Evolutionary conservation across 2,113 vertebrate genomes (phyloP).

Genomic region (Antigone vipio): DNA sequence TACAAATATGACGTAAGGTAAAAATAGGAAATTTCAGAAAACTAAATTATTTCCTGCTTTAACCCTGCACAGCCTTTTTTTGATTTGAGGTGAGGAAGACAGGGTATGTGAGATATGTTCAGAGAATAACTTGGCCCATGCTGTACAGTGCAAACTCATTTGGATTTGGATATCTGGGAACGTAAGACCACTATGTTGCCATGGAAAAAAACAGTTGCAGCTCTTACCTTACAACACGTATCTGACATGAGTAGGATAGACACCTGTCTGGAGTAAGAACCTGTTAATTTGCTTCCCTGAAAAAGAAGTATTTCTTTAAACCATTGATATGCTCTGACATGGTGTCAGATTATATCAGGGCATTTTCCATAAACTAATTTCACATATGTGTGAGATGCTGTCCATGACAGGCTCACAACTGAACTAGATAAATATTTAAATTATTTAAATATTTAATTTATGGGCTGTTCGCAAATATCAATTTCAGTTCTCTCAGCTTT

Average conservation of each 20-base stretch:
- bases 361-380: background rate
- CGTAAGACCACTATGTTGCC: background rate
- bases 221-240: background rate
- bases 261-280: background rate
- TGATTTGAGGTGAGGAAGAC: background rate
- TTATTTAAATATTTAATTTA: background rate
- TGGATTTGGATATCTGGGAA: background rate
- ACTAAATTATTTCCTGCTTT: background rate
- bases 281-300: background rate
- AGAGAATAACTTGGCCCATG: background rate
- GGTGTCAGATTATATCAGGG: slow-evolving; percentile 42
- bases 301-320: background rate
- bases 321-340: slow-evolving; percentile 13
- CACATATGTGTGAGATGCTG: background rate
- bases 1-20: background rate
- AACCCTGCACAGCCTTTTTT: background rate
- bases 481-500: background rate
- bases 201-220: background rate
- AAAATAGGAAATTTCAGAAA: background rate
- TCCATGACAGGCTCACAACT: background rate
- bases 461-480: background rate
- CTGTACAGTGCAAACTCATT: background rate
- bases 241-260: background rate
- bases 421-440: background rate
- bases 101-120: background rate